A percentile compares a stretch with the other conserved stretches of the same genome.
Conservation (phyloP, 2,888 invertebrate genomes). For the Anthophora plumipes region DNA sequence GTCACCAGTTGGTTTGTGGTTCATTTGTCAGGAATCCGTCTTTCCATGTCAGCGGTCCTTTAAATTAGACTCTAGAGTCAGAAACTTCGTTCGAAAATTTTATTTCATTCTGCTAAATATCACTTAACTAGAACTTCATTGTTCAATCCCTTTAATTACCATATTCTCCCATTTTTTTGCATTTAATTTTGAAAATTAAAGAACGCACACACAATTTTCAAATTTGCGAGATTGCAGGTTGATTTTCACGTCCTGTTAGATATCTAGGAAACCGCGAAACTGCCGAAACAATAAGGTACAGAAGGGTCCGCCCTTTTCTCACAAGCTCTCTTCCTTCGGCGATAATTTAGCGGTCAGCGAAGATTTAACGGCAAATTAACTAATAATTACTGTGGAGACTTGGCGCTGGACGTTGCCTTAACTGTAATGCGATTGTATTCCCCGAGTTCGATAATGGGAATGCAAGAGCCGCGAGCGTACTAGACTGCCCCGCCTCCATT, state of each 20-base stretch:
- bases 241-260: background rate
- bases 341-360: slow-evolving; percentile 78
- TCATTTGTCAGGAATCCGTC: slow-evolving; percentile 71
- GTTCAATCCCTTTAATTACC: no score
- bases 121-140: no score
- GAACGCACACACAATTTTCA: no score
- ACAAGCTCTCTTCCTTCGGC: slow-evolving; percentile 49
- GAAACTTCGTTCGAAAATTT: slow-evolving; percentile 38
- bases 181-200: no score
- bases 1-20: slow-evolving; percentile 75
- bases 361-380: slow-evolving; percentile 83
- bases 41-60: slow-evolving; percentile 55
- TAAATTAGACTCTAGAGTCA: slow-evolving; percentile 48
- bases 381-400: slow-evolving; percentile 79
- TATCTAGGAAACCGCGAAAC: slow-evolving; percentile 11
- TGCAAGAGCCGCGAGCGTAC: slow-evolving; percentile 77
- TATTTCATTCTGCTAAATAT: slow-evolving; percentile 19
- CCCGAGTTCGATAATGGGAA: slow-evolving; percentile 84
- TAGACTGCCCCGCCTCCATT: slow-evolving; percentile 76
- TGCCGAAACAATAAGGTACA: slow-evolving; percentile 26
- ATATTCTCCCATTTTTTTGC: no score
- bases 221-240: no score
- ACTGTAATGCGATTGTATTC: slow-evolving; percentile 83
- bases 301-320: slow-evolving; percentile 52
- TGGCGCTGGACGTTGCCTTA: slow-evolving; percentile 74